Evolutionary conservation across 1,140 invertebrate species (phyloP), one percentile per base, ranked within the genome.

Genomic region (Cheumatopsyche charites): DNA sequence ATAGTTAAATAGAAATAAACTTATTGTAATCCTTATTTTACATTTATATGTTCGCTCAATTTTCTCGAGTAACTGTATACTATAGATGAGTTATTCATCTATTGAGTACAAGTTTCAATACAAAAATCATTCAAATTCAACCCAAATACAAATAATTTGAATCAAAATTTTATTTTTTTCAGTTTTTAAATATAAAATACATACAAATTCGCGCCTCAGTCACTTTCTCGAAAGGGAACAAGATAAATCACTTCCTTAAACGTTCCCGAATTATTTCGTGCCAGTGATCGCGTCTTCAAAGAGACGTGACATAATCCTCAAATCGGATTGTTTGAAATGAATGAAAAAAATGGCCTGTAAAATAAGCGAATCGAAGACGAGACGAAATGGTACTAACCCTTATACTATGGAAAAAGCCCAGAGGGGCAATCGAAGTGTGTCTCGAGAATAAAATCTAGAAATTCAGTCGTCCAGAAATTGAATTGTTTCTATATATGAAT

Each of bases 291-390:
- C 26, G 49, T 43, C 66, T 68, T 68, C 66, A 68, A 68, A 62
- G 68, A 58, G 68, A 70, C 70, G 70, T 72, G 70, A 58, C 63
- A 72, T 72, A 72, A 72, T 72, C 70, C 63, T 63, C 70, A 63
- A 72, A 72, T 72, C 62, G 70, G 63, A 67, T 72, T 72, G 70
- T 67, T 72, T 72, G 63, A 72, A 72, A 65, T 72, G 70, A 72
- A 72, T 67, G 63, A 25, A 72, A 72, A n/a, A 72, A 72, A 66
- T 55, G 70, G 45, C 70, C 63, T 72, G 70, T 67, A 67, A 61
- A 72, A 68, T 68, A 55, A 19, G 42, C 21, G 23, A 36, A 36
- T 36, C 29, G 25, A 23, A 23, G 25, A 68, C 66, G 55, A 47
- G 25, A 49, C 55, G n/a, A 67, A 29, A 47, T 12, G n/a, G 9